phyloP scores from a whole-genome alignment of 2,797 vertebrate species.

The Pipistrellus nathusii region DNA sequence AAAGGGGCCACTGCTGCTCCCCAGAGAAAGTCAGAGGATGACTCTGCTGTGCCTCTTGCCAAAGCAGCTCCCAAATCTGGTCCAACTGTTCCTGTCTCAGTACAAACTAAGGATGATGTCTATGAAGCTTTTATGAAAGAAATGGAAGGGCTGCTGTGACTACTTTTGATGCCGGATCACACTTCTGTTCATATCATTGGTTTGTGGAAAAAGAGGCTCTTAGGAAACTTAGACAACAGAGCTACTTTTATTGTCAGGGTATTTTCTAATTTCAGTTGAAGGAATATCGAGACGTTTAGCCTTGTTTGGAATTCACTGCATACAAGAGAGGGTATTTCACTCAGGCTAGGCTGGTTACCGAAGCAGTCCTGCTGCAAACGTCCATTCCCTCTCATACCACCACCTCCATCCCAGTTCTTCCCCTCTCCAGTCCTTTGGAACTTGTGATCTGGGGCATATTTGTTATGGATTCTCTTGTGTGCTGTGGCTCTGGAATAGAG shows the following conservation, averaged over 20 bases:
- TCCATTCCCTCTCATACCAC: constrained; percentile 37
- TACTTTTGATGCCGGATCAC: constrained; percentile 62
- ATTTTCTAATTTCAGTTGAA: constrained; percentile 66
- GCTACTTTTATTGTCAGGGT: constrained; percentile 60
- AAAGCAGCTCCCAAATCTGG: constrained; percentile 90
- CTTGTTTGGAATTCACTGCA: constrained; percentile 53
- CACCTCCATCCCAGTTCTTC: background rate
- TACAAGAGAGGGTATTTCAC: constrained; percentile 17
- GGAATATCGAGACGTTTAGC: constrained; percentile 58
- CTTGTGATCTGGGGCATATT: constrained; percentile 52
- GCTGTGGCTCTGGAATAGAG: constrained; percentile 79
- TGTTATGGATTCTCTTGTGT: constrained; percentile 70
- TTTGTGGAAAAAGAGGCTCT: constrained; percentile 67
- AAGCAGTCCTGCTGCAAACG: constrained; percentile 55
- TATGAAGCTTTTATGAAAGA: constrained; percentile 99
- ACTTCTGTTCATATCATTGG: constrained; percentile 62
- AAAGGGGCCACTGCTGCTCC: constrained; percentile 85
- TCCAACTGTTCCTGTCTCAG: constrained; percentile 89
- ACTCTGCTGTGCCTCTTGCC: constrained; percentile 85
- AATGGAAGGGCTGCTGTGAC: constrained; percentile 97
- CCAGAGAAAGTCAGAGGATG: constrained; percentile 88
- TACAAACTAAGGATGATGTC: constrained; percentile 99
- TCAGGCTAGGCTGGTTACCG: background rate
- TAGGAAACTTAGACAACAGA: constrained; percentile 54
- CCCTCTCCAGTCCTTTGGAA: constrained; percentile 17